Conservation (phyloP, 2,113 vertebrate genomes). For the Calyptomena viridis region DNA sequence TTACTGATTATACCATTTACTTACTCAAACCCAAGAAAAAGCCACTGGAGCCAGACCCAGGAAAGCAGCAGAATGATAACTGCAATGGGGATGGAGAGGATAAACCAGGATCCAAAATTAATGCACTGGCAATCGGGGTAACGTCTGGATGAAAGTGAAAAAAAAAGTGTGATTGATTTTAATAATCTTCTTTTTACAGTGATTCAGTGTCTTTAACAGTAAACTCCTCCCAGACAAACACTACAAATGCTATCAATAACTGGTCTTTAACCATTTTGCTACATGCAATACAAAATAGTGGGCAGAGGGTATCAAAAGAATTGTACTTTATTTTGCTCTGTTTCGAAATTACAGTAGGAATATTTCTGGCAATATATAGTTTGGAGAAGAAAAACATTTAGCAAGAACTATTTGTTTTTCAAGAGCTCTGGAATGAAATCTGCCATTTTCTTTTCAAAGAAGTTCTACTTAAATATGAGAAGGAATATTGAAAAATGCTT, state of each 20-base stretch:
- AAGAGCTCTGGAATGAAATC: not conserved
- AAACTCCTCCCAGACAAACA: not conserved
- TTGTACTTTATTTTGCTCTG: not conserved
- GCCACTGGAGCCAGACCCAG: conserved; percentile 91
- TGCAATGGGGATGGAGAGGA: conserved; percentile 83
- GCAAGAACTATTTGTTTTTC: not conserved
- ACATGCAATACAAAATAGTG: not conserved
- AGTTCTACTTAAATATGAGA: not conserved
- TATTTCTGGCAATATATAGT: not conserved
- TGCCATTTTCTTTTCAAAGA: not conserved
- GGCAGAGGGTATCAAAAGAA: not conserved
- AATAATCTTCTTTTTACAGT: not conserved
- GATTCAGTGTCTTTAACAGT: not conserved
- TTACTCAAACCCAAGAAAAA: conserved; percentile 91
- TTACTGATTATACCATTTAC: conserved; percentile 44
- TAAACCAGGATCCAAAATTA: conserved; percentile 92
- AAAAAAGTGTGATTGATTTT: not conserved
- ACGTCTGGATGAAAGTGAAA: conserved; percentile 68
- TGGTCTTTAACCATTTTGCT: not conserved
- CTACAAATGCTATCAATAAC: not conserved
- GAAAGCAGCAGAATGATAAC: conserved; percentile 80
- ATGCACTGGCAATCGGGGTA: conserved; percentile 84
- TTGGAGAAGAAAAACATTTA: not conserved
- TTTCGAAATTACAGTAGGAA: not conserved
- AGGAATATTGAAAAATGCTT: not conserved